Evolutionary conservation across 2,888 invertebrate genomes (phyloP).

Genomic region (Agonopterix subpropinquella): DNA sequence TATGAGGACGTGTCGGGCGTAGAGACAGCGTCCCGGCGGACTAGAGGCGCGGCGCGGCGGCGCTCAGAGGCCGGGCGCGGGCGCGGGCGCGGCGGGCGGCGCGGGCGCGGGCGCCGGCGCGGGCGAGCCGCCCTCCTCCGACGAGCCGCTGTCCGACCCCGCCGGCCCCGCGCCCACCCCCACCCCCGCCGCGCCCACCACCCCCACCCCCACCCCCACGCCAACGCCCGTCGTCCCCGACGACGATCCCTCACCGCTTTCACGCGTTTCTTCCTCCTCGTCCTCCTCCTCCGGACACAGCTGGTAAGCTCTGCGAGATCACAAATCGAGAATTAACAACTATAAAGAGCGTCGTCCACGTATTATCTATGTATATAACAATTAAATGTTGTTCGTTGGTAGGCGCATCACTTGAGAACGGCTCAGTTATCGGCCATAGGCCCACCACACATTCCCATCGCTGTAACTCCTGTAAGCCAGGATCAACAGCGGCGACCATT

Average conservation of each 20-base stretch:
- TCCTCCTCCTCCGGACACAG: constrained; percentile 67
- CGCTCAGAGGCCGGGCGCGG: constrained; percentile 23
- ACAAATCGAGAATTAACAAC: neutral
- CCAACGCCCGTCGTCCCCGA: constrained; percentile 18
- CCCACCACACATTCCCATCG: too few species aligned
- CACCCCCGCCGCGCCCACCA: constrained; percentile 24
- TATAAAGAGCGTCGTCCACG: too few species aligned
- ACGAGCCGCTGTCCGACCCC: constrained; percentile 24
- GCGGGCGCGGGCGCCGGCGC: constrained; percentile 18
- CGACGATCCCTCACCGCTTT: constrained; percentile 29
- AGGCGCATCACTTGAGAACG: too few species aligned
- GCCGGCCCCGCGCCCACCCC: constrained; percentile 18
- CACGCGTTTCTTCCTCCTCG: constrained; percentile 58
- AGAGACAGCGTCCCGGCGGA: constrained; percentile 16
- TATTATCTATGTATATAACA: too few species aligned
- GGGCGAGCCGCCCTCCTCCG: constrained; percentile 17
- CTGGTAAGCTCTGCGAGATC: constrained; percentile 53
- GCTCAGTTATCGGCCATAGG: too few species aligned
- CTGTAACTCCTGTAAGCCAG: too few species aligned
- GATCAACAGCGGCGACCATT: too few species aligned
- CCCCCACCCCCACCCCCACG: constrained; percentile 19
- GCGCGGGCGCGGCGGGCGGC: constrained; percentile 13
- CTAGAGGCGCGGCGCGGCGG: constrained; percentile 26
- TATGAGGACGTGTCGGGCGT: constrained; percentile 14
- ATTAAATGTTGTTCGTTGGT: too few species aligned